Evolutionary conservation across 2,113 vertebrate species (phyloP).

Genomic region (Zapus hudsonius): DNA sequence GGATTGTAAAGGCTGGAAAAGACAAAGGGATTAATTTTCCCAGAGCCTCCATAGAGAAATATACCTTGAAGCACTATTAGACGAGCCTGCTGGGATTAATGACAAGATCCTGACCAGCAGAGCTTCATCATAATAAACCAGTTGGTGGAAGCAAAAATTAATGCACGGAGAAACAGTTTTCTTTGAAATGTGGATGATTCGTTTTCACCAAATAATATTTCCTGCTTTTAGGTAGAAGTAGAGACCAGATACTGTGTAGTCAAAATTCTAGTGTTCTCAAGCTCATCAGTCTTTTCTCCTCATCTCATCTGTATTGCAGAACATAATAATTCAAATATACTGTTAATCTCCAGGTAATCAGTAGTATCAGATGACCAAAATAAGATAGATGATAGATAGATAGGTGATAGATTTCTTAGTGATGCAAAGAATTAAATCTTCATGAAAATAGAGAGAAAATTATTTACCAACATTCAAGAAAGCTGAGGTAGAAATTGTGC

Average conservation of each 20-base stretch:
- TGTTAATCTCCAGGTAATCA: background rate
- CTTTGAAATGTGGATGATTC: background rate
- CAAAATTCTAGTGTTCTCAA: background rate
- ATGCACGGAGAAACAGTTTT: background rate
- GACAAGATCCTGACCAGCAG: background rate
- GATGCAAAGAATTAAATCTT: background rate
- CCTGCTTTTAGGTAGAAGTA: background rate
- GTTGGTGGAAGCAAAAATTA: background rate
- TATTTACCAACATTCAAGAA: background rate
- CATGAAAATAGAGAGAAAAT: background rate
- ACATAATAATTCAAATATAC: background rate
- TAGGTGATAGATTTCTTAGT: too few species aligned
- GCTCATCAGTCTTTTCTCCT: background rate
- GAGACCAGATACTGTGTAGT: background rate
- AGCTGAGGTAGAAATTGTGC: background rate
- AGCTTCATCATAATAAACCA: background rate
- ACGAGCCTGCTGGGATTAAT: background rate
- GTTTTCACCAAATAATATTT: background rate
- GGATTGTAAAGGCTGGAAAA: background rate
- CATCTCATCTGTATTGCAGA: background rate
- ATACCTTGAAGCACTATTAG: too few species aligned
- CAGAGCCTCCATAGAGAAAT: background rate
- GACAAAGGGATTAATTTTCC: background rate
- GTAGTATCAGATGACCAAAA: too few species aligned
- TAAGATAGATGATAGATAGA: too few species aligned